A percentile compares a stretch with the other conserved stretches of the same genome.
Evolutionary conservation across 30 jellyfish, hydroid and myxozoan genomes (phyloP).

Genomic region (Hydractinia echinata): DNA sequence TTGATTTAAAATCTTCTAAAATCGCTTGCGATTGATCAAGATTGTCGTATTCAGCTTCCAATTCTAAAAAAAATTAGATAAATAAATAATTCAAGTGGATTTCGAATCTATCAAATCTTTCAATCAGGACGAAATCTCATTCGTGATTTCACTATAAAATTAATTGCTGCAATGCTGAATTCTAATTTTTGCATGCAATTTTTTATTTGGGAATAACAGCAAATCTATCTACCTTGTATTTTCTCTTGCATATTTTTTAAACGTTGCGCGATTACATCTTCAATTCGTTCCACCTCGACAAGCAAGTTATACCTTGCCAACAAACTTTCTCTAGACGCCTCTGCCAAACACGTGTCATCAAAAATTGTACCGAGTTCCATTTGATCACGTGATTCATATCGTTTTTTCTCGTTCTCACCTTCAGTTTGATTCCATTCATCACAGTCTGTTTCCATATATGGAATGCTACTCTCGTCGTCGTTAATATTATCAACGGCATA

Average conservation of each 20-base stretch:
- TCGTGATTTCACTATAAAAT: no score
- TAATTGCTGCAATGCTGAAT: no score
- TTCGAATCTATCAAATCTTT: no score
- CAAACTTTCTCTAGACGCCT: not conserved
- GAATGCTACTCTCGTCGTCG: not conserved
- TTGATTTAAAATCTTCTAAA: not conserved
- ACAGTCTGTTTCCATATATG: not conserved
- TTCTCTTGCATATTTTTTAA: not conserved
- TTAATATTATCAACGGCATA: not conserved
- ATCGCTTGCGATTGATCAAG: not conserved
- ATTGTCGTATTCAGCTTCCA: not conserved
- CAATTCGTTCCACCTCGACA: constrained; percentile 19
- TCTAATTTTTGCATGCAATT: no score
- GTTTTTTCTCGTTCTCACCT: not conserved
- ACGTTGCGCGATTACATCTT: constrained; percentile 15
- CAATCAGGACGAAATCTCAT: no score
- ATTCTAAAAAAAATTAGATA: not conserved
- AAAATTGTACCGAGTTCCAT: not conserved
- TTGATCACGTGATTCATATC: not conserved
- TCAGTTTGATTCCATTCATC: not conserved
- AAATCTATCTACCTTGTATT: constrained; percentile 17
- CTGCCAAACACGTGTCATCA: not conserved
- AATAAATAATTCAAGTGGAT: no score
- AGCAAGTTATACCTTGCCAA: constrained; percentile 25
- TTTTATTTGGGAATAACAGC: not conserved